phyloP scores from a whole-genome alignment of 1,140 invertebrate species.

The Battus philenor region DNA sequence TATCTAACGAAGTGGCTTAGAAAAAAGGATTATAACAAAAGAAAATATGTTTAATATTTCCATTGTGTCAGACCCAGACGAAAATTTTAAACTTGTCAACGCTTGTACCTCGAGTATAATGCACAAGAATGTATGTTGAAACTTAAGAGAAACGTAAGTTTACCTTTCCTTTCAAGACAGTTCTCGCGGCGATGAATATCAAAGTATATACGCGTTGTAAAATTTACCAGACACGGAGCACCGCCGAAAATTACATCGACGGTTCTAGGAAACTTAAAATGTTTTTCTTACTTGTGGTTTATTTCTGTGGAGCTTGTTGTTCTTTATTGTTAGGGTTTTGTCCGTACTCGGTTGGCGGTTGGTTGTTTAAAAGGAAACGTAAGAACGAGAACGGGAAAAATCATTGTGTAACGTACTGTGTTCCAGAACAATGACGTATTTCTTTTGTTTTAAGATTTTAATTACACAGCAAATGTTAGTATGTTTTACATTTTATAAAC shows the following conservation, averaged over 20 bases:
- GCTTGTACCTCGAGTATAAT: background rate
- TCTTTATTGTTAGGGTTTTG: slow-evolving; percentile 9
- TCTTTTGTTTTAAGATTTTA: no score
- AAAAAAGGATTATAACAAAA: no score
- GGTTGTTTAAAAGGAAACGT: slow-evolving; percentile 9
- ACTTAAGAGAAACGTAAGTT: background rate
- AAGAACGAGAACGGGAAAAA: background rate
- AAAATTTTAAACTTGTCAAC: no score
- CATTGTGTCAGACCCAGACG: no score
- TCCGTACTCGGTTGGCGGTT: slow-evolving; percentile 3
- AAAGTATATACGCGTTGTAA: slow-evolving; percentile 11
- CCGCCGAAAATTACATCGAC: slow-evolving; percentile 8
- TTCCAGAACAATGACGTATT: no score
- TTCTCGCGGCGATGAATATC: slow-evolving; percentile 2
- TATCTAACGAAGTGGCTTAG: no score
- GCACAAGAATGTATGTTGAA: slow-evolving; percentile 1
- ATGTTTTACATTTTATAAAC: no score
- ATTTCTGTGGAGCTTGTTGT: slow-evolving; percentile 7
- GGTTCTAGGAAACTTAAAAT: slow-evolving; percentile 7
- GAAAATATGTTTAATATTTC: no score
- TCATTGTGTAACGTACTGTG: no score
- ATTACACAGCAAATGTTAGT: no score
- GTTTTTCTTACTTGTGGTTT: slow-evolving; percentile 12
- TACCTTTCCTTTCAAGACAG: slow-evolving; percentile 10
- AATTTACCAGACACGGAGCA: slow-evolving; percentile 13